Conservation (phyloP, 2,888 invertebrate genomes). For the Pseudococcus longispinus region DNA sequence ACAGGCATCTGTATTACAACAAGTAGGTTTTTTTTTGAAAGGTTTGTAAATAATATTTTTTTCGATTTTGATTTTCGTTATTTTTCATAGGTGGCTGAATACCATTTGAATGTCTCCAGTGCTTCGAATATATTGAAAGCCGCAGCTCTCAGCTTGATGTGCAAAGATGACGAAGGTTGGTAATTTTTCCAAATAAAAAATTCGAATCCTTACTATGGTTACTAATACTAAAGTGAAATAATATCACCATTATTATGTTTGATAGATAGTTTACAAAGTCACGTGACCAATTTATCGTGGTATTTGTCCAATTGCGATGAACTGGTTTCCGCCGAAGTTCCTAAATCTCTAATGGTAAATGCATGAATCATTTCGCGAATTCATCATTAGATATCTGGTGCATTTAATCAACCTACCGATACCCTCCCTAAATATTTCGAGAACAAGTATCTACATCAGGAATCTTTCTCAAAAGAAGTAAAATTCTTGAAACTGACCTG, state of each 20-base stretch:
- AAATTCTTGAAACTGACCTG: too few relatives aligned
- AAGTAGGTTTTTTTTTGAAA: not conserved
- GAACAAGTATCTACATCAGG: too few relatives aligned
- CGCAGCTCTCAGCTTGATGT: not conserved
- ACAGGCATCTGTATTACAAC: constrained; percentile 36
- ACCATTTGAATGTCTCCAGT: constrained; percentile 40
- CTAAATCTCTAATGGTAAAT: constrained; percentile 28
- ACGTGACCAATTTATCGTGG: constrained; percentile 37
- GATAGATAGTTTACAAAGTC: constrained; percentile 38
- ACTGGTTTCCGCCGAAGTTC: constrained; percentile 33
- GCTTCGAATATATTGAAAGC: constrained; percentile 34
- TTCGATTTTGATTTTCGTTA: not conserved
- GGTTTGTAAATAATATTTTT: not conserved
- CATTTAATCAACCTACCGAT: too few relatives aligned
- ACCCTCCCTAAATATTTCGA: too few relatives aligned
- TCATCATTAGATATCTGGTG: too few relatives aligned
- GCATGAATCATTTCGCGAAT: not conserved
- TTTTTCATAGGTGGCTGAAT: not conserved
- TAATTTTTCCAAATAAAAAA: not conserved
- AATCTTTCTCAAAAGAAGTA: too few relatives aligned
- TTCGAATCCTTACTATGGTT: not conserved
- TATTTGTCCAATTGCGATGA: not conserved
- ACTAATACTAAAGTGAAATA: not conserved
- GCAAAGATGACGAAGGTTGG: constrained; percentile 33
- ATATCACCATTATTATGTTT: not conserved